phyloP scores from a whole-genome alignment of 2,113 vertebrate genomes.

The Platycercus adscitus region DNA sequence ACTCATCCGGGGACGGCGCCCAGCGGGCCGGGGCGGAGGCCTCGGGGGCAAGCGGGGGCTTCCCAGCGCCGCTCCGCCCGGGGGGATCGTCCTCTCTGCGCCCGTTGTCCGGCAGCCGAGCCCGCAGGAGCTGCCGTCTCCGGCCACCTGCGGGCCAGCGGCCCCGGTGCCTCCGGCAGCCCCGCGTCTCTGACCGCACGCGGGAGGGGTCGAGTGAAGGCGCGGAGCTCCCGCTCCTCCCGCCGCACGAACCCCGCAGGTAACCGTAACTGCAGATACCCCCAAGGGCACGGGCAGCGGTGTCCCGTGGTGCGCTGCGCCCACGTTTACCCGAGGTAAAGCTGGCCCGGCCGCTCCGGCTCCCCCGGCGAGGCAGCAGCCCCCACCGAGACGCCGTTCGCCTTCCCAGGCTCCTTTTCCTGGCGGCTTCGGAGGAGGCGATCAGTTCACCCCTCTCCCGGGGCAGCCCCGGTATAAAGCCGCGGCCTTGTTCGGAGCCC shows the following conservation, averaged over 20 bases:
- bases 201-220: background rate
- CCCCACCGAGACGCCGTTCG: background rate
- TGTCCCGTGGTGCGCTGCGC: background rate
- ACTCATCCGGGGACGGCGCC: background rate
- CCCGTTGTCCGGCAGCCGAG: background rate
- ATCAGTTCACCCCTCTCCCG: background rate
- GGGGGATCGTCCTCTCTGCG: background rate
- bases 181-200: background rate
- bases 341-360: background rate
- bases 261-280: background rate
- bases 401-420: background rate
- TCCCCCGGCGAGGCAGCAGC: background rate
- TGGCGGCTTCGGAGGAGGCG: too few species aligned
- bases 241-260: background rate
- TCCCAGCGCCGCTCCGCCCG: background rate
- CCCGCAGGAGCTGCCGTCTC: background rate
- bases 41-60: background rate
- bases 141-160: background rate
- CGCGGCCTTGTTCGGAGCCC: background rate
- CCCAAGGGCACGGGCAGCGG: background rate
- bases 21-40: background rate
- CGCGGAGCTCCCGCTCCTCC: background rate
- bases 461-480: background rate
- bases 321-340: background rate
- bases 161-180: background rate